These are phyloP conservation scores for Fistularia tabacaria DNA, from an alignment of 2,797 vertebrate species.

Conservation along the genomic window DNA sequence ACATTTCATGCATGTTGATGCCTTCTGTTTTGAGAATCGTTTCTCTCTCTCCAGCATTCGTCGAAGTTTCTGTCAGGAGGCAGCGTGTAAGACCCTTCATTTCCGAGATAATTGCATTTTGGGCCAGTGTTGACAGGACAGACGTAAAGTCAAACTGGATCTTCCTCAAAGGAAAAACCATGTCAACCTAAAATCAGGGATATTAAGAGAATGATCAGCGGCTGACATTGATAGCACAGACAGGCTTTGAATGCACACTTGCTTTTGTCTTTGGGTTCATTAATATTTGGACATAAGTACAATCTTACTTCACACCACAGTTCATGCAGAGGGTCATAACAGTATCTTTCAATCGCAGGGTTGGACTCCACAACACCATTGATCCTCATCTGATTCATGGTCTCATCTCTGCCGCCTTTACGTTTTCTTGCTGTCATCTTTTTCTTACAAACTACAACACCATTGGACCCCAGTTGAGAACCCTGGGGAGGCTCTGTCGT, in stretches of 20 bases:
- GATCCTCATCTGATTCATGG: conserved; percentile 58
- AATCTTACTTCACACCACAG: conserved; percentile 90
- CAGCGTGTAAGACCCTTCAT: conserved; percentile 88
- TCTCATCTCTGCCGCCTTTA: background rate
- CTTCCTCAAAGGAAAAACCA: conserved; percentile 82
- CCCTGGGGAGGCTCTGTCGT: conserved; percentile 10
- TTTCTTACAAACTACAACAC: background rate
- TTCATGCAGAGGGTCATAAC: conserved; percentile 75
- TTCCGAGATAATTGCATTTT: conserved; percentile 79
- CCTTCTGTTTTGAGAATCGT: conserved; percentile 86
- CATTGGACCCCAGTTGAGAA: background rate
- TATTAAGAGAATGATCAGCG: background rate
- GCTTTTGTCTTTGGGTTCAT: too few relatives aligned
- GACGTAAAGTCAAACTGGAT: conserved; percentile 90
- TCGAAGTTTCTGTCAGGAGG: conserved; percentile 81
- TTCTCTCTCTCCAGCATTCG: conserved; percentile 72
- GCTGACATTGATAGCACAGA: too few relatives aligned
- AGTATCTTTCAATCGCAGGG: conserved; percentile 77
- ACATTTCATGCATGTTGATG: conserved; percentile 91
- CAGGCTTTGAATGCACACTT: too few relatives aligned
- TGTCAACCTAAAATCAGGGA: conserved; percentile 70
- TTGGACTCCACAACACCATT: conserved; percentile 75
- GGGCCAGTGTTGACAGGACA: conserved; percentile 76
- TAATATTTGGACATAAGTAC: too few relatives aligned
- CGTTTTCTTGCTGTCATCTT: fast-evolving